Base-by-base conservation (phyloP, 2,888 invertebrate genomes). In the Drosophila conformis region DNA sequence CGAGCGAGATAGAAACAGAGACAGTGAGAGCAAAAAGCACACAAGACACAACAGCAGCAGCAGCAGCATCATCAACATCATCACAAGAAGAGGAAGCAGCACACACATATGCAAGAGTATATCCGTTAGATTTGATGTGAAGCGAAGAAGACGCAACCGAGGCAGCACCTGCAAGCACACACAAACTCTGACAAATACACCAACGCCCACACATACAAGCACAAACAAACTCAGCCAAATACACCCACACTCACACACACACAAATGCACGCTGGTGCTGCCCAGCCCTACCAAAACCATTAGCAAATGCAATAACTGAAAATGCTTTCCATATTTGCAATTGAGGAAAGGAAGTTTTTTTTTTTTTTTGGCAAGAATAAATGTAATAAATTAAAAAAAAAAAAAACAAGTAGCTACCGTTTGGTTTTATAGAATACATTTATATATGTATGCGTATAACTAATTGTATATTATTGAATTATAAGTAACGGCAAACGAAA, bases 291-390 rank as follows among this genome's bases (percentile, higher is more conserved):
- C 5, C 40, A 52, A 48, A 59, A 61, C n/a, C 33, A 46, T 62
- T 59, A 48, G 54, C 51, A 62, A 69, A 66, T 56, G 72, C 66
- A 76, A 71, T 66, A 72, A 54, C n/a, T 25, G 36, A 52, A 68
- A 40, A n/a, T 13, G 21, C 36, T 56, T 36, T 25, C 21, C 15
- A 42, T 21, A 21, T 13, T 27, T 40, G 13, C 21, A 52, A 40
- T 40, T 27, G 25, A 25, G 25, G 25, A 25, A 25, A 25, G 25
- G 25, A 25, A 25, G 25, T 25, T 49, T 15, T 29, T 40, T 27
- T 18, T 42, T 46, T 54, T 27, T 29, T 48, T 62, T 49, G 21
- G 13, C 15, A 8, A 33, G 0, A 31, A n/a, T 11, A 58, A 57
- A 67, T 69, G 35, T 48, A 69, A 48, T 10, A 6, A 42, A 48